These are phyloP conservation scores for Phymorhynchus buccinoides DNA, from an alignment of 1,140 invertebrate genomes.

Conservation along the genomic window DNA sequence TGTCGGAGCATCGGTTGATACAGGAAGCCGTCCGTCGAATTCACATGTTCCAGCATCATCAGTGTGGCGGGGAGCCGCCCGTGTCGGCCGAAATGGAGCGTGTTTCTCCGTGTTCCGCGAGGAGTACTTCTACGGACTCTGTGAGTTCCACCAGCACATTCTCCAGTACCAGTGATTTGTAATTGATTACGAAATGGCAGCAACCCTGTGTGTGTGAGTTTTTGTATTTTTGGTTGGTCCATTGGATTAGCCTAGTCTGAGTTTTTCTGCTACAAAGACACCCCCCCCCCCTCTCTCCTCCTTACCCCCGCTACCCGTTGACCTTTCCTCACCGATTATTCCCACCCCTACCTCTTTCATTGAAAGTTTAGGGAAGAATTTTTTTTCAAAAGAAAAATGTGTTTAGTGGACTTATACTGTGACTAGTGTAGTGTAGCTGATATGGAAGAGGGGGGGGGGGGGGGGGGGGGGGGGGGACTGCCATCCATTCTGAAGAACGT, in stretches of 20 bases:
- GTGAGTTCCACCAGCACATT: constrained; percentile 29
- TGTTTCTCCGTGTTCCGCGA: not conserved
- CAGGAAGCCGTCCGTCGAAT: constrained; percentile 55
- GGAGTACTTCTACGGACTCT: constrained; percentile 19
- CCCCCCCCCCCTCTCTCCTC: too few relatives aligned
- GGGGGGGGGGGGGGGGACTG: too few relatives aligned
- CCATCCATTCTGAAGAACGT: too few relatives aligned
- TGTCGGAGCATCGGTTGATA: constrained; percentile 56
- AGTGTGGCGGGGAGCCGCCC: constrained; percentile 20
- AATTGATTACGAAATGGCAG: not conserved
- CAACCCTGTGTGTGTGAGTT: not conserved
- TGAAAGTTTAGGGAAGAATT: too few relatives aligned
- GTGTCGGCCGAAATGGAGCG: not conserved
- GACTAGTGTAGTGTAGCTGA: too few relatives aligned
- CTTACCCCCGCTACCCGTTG: too few relatives aligned
- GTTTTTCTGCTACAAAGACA: too few relatives aligned
- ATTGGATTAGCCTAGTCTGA: not conserved
- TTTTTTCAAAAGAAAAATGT: too few relatives aligned
- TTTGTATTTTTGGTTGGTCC: not conserved
- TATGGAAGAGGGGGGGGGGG: too few relatives aligned
- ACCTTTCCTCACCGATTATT: too few relatives aligned
- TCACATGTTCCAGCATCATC: constrained; percentile 32
- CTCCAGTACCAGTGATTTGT: constrained; percentile 31
- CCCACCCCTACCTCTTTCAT: too few relatives aligned
- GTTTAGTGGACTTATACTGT: too few relatives aligned